These are phyloP conservation scores for Eudasyphora cyanicolor DNA, from an alignment of 2,888 invertebrate species.

Conservation along the genomic window DNA sequence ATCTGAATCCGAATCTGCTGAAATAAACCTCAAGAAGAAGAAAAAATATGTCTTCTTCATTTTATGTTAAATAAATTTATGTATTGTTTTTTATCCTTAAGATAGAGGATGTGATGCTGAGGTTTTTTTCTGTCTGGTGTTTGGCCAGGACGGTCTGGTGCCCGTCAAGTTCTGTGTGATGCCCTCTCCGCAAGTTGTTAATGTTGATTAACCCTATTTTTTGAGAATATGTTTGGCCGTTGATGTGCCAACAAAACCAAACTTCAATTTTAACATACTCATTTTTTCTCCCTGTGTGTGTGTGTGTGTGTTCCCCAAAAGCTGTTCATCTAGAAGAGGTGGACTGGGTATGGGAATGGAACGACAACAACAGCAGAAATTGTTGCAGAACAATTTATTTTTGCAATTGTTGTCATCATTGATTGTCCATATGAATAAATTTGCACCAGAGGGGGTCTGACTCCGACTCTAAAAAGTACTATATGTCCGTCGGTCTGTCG, in stretches of 20 bases:
- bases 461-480: background rate
- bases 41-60: conserved; percentile 46
- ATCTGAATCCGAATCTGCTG: background rate
- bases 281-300: no score
- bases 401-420: conserved; percentile 78
- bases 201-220: conserved; percentile 54
- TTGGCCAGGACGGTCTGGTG: background rate
- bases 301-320: conserved; percentile 10
- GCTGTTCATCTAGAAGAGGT: background rate
- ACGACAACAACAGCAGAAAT: background rate
- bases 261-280: conserved; percentile 46
- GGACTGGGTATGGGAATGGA: conserved; percentile 9
- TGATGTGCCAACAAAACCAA: conserved; percentile 1
- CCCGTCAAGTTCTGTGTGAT: background rate
- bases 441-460: conserved; percentile 76
- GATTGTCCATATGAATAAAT: conserved; percentile 79
- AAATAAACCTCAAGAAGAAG: background rate
- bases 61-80: conserved; percentile 57
- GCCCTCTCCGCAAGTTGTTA: conserved; percentile 23
- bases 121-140: background rate
- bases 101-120: conserved; percentile 28
- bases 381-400: conserved; percentile 61
- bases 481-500: conserved; percentile 3
- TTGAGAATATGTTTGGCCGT: background rate
- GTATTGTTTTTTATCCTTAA: conserved; percentile 43